Evolutionary conservation across 2,888 invertebrate genomes (phyloP), one percentile per base, ranked within the genome.

Genomic region (Corbicula japonica): DNA sequence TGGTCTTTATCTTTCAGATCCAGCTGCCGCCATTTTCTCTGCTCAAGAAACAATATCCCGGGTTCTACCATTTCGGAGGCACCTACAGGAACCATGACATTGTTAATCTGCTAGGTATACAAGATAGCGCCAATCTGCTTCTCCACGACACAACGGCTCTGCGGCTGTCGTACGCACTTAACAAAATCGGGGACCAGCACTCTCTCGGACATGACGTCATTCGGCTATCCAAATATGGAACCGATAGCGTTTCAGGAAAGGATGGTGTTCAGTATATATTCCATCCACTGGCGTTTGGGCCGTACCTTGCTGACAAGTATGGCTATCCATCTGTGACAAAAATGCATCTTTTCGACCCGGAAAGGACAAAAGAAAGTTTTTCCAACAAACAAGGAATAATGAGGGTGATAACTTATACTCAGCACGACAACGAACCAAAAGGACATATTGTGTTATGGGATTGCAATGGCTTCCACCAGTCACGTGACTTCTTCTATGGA

Each of bases 401-500:
- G 73, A 83, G 91, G 35, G 88, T 92, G 5, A 91, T 92, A 32
- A 92, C 92, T 18, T 92, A 91, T 84, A 89, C 90, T 12, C 88
- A 89, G 56, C 76, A 82, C 8, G 87, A 89, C 71, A 90, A 91
- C 66, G 76, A 83, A 79, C 90, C 92, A 10, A 90, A 88, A 63
- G 92, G 92, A 23, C 92, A 92, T 80, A 87, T 92, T 70, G 92
- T 87, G 66, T 86, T 92, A 60, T 92, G 92, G 92, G 91, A 92
- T 77, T 92, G 92, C 75, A 87, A 90, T 76, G 89, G 89, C 54
- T 90, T 92, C 78, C 85, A 90, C 74, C 85, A 92, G 79, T 87
- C 90, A 26, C 86, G 87, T 46, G 91, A 92, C 75, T 92, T 91
- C 90, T 89, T 90, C 38, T 83, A 82, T 10, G 90, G 90, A 32